Conservation (phyloP, 1,140 invertebrate genomes). For the Zaprionus kolodkinae region DNA sequence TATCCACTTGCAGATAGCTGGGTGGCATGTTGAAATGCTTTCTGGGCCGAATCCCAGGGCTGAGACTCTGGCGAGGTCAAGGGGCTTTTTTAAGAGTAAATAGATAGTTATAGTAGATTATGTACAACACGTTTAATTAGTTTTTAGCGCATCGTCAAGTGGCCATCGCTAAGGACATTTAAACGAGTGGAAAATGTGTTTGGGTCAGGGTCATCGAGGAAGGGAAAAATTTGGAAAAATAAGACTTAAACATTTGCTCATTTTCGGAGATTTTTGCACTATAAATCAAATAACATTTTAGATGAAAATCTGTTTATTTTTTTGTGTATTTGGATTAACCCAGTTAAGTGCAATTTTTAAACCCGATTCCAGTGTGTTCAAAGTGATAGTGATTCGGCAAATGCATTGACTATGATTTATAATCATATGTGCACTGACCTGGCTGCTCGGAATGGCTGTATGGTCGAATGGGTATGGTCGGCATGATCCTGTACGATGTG, state of each 20-base stretch:
- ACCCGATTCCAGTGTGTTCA: not conserved
- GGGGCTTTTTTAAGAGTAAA: conserved; percentile 12
- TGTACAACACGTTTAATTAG: conserved; percentile 68
- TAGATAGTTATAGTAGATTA: conserved; percentile 52
- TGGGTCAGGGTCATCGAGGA: conserved; percentile 15
- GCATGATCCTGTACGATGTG: conserved; percentile 36
- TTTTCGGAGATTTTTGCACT: too few relatives aligned
- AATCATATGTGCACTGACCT: conserved; percentile 51
- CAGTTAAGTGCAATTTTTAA: not conserved
- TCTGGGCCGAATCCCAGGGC: conserved; percentile 16
- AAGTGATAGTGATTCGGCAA: not conserved
- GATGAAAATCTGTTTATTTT: too few relatives aligned
- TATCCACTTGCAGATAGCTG: conserved; percentile 58
- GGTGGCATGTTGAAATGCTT: conserved; percentile 42
- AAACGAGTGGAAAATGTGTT: not conserved
- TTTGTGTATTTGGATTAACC: not conserved
- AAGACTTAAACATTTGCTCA: not conserved
- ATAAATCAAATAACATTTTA: too few relatives aligned
- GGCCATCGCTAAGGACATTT: not conserved
- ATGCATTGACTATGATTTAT: conserved; percentile 39
- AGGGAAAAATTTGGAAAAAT: not conserved
- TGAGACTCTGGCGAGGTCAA: conserved; percentile 1
- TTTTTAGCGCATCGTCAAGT: conserved; percentile 42
- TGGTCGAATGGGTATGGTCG: conserved; percentile 15
- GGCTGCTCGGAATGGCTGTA: conserved; percentile 48